Conservation (phyloP, 2,113 vertebrate species). For the Lonchura striata region DNA sequence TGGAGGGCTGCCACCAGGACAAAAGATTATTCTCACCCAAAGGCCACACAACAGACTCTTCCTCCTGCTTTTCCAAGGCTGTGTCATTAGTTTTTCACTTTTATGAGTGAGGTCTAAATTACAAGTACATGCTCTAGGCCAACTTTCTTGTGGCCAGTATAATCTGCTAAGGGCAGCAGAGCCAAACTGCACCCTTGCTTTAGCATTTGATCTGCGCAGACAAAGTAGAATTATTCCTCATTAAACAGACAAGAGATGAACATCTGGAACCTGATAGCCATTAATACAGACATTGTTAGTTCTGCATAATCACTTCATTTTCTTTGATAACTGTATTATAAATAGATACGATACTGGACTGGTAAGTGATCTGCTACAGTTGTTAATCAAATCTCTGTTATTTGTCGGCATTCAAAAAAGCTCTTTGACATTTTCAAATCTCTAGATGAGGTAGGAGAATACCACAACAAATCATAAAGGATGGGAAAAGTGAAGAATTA, state of each 20-base stretch:
- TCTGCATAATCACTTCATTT: constrained; percentile 16
- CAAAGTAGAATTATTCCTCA: not conserved
- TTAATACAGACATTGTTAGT: not conserved
- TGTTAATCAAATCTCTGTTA: not conserved
- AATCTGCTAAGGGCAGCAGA: not conserved
- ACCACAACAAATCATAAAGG: not conserved
- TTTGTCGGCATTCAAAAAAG: not conserved
- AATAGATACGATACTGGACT: not conserved
- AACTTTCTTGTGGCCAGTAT: not conserved
- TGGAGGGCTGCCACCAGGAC: not conserved
- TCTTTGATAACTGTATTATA: not conserved
- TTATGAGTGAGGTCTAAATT: not conserved
- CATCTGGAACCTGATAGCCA: not conserved
- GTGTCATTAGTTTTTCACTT: not conserved
- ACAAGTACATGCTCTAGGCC: not conserved
- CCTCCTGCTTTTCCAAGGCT: not conserved
- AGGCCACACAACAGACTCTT: not conserved
- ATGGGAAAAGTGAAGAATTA: not conserved
- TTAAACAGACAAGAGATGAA: not conserved
- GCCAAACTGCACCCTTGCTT: not conserved
- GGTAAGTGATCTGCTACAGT: not conserved
- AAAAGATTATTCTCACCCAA: not conserved
- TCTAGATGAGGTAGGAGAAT: not conserved
- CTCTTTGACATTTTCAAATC: not conserved
- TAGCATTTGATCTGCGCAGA: not conserved